These are phyloP conservation scores for Anniella stebbinsi DNA, from an alignment of 2,797 vertebrate genomes.

Conservation along the genomic window DNA sequence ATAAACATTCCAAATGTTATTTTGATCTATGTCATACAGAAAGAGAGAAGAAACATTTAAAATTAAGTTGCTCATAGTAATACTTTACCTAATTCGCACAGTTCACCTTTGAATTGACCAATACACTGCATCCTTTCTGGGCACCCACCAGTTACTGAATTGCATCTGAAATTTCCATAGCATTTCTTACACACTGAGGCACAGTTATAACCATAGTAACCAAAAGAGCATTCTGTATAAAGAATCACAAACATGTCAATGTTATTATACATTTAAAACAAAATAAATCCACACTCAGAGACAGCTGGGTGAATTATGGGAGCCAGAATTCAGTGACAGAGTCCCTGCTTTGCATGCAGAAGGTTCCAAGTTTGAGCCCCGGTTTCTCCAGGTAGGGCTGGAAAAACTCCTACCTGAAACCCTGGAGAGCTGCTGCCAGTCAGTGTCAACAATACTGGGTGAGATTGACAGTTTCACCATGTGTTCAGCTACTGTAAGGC, in stretches of 20 bases:
- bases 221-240: constrained; percentile 40
- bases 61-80: neutral
- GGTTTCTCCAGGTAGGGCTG: neutral
- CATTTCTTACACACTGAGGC: constrained; percentile 12
- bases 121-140: constrained; percentile 34
- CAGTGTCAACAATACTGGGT: neutral
- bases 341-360: too few species aligned
- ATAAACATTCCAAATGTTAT: neutral
- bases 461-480: neutral
- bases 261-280: neutral
- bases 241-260: neutral
- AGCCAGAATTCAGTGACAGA: neutral
- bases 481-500: neutral
- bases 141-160: constrained; percentile 39
- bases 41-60: neutral
- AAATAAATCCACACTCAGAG: neutral
- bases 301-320: neutral
- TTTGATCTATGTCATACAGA: neutral
- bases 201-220: constrained; percentile 44
- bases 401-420: neutral
- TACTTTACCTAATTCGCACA: constrained; percentile 48
- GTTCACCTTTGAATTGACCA: constrained; percentile 43
- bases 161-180: constrained; percentile 34
- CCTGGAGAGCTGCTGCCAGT: neutral
- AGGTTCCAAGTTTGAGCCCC: too few species aligned